These are phyloP conservation scores for Leptinotarsa haldemani DNA, from an alignment of 2,888 invertebrate genomes.

Conservation along the genomic window DNA sequence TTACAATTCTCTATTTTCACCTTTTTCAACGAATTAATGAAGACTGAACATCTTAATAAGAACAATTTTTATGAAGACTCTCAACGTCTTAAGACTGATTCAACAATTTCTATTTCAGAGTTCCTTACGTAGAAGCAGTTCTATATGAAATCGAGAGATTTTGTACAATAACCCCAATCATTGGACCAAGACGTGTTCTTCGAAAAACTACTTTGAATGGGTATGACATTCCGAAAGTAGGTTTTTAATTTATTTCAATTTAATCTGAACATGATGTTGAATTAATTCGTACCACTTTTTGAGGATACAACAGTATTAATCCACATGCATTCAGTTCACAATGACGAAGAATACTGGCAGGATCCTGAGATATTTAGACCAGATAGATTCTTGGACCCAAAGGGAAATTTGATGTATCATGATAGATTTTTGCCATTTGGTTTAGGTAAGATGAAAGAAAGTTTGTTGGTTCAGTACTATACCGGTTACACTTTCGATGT, in stretches of 20 bases:
- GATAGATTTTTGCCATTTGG: conserved; percentile 63
- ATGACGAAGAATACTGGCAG: conserved; percentile 70
- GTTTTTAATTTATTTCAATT: background rate
- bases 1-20: too few species aligned
- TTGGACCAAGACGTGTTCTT: conserved; percentile 68
- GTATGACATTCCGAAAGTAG: conserved; percentile 66
- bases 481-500: too few species aligned
- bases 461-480: background rate
- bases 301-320: conserved; percentile 61
- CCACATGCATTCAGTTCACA: conserved; percentile 67
- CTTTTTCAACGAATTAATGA: too few species aligned
- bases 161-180: conserved; percentile 65
- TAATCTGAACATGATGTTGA: background rate
- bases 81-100: background rate
- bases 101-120: conserved; percentile 55
- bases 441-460: conserved; percentile 58
- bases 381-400: conserved; percentile 71
- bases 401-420: conserved; percentile 56
- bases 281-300: conserved; percentile 32
- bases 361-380: conserved; percentile 75
- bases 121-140: conserved; percentile 70
- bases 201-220: conserved; percentile 69
- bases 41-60: background rate
- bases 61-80: conserved; percentile 20
- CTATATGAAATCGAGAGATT: conserved; percentile 68